Percentiles rank a stretch among this genome's conserved stretches.
Evolutionary conservation across 2,113 vertebrate species (phyloP).

Genomic region (Illadopsis cleaveri): DNA sequence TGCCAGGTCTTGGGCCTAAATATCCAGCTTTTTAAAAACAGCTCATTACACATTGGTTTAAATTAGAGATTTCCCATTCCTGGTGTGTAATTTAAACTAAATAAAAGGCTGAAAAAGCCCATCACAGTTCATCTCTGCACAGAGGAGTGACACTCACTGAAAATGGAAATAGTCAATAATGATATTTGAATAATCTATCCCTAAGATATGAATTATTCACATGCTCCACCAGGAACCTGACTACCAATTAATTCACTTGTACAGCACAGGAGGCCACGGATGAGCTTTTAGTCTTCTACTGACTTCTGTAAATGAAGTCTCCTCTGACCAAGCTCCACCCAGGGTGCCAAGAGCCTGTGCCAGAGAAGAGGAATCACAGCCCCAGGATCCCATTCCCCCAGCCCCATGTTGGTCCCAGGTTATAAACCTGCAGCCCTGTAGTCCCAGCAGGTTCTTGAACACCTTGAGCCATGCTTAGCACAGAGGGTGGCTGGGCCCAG

Average conservation of each 20-base stretch:
- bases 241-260: neutral
- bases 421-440: neutral
- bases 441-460: neutral
- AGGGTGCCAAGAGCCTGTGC: neutral
- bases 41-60: neutral
- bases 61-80: neutral
- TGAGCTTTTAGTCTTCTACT: neutral
- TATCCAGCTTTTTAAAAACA: fast-evolving
- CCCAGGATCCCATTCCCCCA: neutral
- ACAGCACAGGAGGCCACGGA: neutral
- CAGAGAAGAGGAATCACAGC: neutral
- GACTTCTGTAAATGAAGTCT: neutral
- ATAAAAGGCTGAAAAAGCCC: neutral
- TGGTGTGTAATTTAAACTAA: neutral
- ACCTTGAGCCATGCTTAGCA: neutral
- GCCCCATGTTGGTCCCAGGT: neutral
- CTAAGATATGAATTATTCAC: neutral
- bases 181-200: neutral
- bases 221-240: neutral
- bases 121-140: neutral
- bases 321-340: neutral
- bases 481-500: neutral
- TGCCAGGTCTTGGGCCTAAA: neutral
- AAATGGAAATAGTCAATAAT: neutral
- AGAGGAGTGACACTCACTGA: neutral